These are phyloP conservation scores for Drosophila novamexicana DNA, from an alignment of 1,140 invertebrate species.

Conservation along the genomic window DNA sequence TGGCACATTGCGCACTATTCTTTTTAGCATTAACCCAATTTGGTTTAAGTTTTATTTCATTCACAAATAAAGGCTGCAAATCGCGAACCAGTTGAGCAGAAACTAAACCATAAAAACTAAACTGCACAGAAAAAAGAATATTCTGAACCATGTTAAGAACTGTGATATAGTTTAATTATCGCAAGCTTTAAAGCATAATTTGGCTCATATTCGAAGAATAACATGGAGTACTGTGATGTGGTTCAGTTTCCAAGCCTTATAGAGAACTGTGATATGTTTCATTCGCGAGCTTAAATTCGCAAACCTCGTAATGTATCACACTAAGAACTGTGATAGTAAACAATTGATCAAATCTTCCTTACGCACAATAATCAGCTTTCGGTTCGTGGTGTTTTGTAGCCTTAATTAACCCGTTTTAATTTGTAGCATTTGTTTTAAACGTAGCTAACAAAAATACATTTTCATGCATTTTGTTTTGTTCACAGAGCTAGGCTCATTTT, in stretches of 20 bases:
- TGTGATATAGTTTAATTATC: background rate
- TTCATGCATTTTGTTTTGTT: slow-evolving; percentile 44
- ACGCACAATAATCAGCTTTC: background rate
- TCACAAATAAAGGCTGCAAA: background rate
- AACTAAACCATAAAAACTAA: no score
- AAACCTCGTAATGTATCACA: no score
- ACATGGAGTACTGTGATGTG: no score
- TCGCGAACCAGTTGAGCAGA: background rate
- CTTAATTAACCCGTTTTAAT: background rate
- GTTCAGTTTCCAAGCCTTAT: no score
- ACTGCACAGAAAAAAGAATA: no score
- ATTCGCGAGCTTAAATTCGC: no score
- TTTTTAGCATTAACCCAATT: background rate
- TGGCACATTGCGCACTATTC: background rate
- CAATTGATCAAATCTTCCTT: background rate
- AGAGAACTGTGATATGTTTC: no score
- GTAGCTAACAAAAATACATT: slow-evolving; percentile 44
- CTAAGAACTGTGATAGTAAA: no score
- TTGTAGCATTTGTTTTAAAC: slow-evolving; percentile 9
- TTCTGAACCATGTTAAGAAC: background rate
- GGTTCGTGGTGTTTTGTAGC: background rate
- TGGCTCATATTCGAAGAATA: no score
- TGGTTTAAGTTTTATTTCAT: background rate
- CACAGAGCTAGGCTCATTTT: background rate
- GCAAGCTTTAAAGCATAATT: no score